A percentile compares a stretch with the other conserved stretches of the same genome.
Conservation (phyloP, 2,888 invertebrate genomes). For the Myopa testacea region DNA sequence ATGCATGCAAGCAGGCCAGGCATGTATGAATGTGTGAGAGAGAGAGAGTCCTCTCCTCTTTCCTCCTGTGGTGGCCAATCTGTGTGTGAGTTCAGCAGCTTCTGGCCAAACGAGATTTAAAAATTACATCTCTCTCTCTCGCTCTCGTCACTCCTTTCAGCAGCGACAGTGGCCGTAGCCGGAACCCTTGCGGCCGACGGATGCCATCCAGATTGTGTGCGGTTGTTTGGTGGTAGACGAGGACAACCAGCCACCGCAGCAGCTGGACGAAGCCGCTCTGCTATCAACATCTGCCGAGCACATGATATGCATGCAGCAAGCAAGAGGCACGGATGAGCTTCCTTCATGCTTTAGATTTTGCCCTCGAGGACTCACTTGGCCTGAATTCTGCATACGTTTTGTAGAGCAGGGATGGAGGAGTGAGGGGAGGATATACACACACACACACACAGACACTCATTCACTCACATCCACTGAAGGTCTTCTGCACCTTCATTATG, state of each 20-base stretch:
- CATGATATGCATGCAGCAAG: background rate
- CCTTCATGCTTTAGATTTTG: constrained; percentile 23
- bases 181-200: background rate
- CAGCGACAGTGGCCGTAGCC: background rate
- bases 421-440: background rate
- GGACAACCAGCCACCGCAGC: background rate
- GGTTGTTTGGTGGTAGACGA: background rate
- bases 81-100: constrained; percentile 44
- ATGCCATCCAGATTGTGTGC: background rate
- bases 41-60: background rate
- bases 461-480: background rate
- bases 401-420: background rate
- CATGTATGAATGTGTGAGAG: background rate
- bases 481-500: constrained; percentile 42
- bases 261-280: background rate
- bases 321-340: background rate
- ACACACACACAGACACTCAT: too few relatives aligned
- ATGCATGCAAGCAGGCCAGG: background rate
- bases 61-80: background rate
- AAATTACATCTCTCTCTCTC: constrained; percentile 35
- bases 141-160: constrained; percentile 19
- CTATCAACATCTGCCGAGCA: background rate
- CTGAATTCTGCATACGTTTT: constrained; percentile 52
- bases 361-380: constrained; percentile 54
- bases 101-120: constrained; percentile 60